These are phyloP conservation scores for Eublepharis macularius DNA, from an alignment of 2,113 vertebrate species.

Conservation along the genomic window DNA sequence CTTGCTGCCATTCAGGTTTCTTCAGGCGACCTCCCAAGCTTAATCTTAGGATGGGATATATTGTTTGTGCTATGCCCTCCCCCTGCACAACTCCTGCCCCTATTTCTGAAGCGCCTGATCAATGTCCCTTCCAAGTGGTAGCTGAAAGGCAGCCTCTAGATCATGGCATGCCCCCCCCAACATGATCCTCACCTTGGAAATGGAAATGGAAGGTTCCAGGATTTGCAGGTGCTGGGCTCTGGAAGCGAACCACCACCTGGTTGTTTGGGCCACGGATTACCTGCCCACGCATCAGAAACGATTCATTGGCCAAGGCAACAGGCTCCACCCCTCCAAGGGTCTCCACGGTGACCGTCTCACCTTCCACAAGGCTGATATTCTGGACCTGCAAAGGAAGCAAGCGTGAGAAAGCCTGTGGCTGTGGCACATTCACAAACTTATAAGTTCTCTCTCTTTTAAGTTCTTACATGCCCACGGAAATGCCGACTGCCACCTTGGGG, in stretches of 20 bases:
- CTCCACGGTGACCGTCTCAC: slow-evolving; percentile 86
- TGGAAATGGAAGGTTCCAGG: slow-evolving; percentile 82
- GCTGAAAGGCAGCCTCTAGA: background rate
- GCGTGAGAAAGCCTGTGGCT: background rate
- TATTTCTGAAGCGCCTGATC: background rate
- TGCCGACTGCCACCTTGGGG: no score
- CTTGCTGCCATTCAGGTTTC: no score
- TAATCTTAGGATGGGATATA: no score
- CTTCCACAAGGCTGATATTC: slow-evolving; percentile 88
- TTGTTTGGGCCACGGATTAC: slow-evolving; percentile 92
- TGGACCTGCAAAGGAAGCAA: slow-evolving; percentile 77
- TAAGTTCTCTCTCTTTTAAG: no score
- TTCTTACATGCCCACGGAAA: no score
- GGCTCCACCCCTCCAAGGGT: slow-evolving; percentile 81
- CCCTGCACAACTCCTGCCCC: background rate
- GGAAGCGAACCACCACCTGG: slow-evolving; percentile 86
- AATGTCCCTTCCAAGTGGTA: background rate
- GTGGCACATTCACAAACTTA: background rate
- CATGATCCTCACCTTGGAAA: slow-evolving; percentile 84
- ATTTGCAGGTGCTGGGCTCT: slow-evolving; percentile 75
- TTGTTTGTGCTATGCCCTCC: background rate
- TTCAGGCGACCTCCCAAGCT: no score
- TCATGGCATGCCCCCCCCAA: accelerated
- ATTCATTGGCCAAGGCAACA: slow-evolving; percentile 89
- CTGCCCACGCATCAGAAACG: slow-evolving; percentile 89